Evolutionary conservation across 2,797 vertebrate genomes (phyloP).

Genomic region (Kryptolebias ocellatus): DNA sequence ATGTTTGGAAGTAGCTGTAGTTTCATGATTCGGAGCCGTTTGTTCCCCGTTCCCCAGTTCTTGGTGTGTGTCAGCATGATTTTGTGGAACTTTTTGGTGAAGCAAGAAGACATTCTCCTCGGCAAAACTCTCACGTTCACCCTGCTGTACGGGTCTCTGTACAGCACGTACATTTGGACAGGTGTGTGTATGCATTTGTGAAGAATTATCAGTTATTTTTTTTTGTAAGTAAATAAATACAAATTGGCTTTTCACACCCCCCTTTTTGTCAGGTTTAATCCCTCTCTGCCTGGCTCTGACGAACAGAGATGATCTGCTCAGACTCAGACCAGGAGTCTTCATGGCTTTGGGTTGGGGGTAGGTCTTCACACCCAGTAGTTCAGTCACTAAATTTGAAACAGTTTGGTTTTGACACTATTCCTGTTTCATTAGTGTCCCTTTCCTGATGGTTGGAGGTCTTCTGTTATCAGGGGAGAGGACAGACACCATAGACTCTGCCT

Average conservation of each 20-base stretch:
- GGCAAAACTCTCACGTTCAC: conserved; percentile 90
- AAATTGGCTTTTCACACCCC: not conserved
- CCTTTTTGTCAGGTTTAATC: conserved; percentile 85
- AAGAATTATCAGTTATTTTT: not conserved
- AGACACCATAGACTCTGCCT: conserved; percentile 89
- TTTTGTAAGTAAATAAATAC: not conserved
- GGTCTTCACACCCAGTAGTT: conserved; percentile 55
- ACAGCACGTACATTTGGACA: conserved; percentile 96
- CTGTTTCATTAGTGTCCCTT: conserved; percentile 83
- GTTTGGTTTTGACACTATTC: not conserved
- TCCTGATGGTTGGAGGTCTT: conserved; percentile 88
- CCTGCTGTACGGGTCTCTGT: conserved; percentile 93
- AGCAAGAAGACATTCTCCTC: conserved; percentile 84
- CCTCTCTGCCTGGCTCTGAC: conserved; percentile 91
- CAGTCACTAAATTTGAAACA: not conserved
- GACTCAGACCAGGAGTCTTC: conserved; percentile 88
- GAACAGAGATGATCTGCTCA: conserved; percentile 87
- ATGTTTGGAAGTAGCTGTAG: not conserved
- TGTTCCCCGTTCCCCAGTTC: conserved; percentile 75
- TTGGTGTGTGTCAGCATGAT: conserved; percentile 93
- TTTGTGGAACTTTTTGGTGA: conserved; percentile 91
- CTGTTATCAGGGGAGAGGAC: conserved; percentile 84
- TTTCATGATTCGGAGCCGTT: not conserved
- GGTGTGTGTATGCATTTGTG: conserved; percentile 78
- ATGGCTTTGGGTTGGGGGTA: conserved; percentile 95